A percentile compares a stretch with the other conserved stretches of the same genome.
These are phyloP conservation scores for Ophioninae sp. DNA, from an alignment of 2,888 invertebrate species.

Conservation along the genomic window DNA sequence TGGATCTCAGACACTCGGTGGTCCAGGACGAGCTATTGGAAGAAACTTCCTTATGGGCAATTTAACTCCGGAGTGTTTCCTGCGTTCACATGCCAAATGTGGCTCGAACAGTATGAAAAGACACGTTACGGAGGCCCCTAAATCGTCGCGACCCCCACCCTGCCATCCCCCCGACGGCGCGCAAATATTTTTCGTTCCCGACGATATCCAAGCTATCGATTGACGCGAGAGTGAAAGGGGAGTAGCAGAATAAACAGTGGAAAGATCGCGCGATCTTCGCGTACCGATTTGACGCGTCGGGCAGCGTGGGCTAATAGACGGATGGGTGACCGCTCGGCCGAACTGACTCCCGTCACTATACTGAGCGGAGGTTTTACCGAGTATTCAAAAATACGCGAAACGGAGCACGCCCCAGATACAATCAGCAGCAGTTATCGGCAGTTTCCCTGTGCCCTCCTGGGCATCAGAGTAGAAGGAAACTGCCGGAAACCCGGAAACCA, in stretches of 20 bases:
- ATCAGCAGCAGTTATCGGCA: not conserved
- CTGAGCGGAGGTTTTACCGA: no score
- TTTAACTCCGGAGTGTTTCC: constrained; percentile 46
- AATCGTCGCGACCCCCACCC: not conserved
- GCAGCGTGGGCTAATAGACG: not conserved
- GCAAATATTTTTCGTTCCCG: not conserved
- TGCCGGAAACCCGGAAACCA: no score
- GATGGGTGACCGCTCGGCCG: no score
- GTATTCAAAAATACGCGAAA: no score
- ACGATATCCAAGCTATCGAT: not conserved
- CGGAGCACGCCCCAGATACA: not conserved
- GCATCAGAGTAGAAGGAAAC: no score
- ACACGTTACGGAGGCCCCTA: constrained; percentile 20
- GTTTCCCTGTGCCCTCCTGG: not conserved
- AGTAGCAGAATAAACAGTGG: constrained; percentile 58
- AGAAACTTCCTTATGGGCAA: constrained; percentile 47
- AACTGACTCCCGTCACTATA: no score
- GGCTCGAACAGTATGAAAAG: constrained; percentile 1
- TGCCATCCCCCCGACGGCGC: not conserved
- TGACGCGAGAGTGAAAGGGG: not conserved
- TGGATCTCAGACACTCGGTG: constrained; percentile 3
- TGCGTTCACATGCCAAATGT: constrained; percentile 45
- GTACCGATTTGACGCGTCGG: not conserved
- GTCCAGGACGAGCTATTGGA: constrained; percentile 29
- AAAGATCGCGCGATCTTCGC: not conserved